Percentiles rank a stretch among this genome's conserved stretches.
Evolutionary conservation across 2,888 invertebrate genomes (phyloP).

Genomic region (Epirrhoe tristata): DNA sequence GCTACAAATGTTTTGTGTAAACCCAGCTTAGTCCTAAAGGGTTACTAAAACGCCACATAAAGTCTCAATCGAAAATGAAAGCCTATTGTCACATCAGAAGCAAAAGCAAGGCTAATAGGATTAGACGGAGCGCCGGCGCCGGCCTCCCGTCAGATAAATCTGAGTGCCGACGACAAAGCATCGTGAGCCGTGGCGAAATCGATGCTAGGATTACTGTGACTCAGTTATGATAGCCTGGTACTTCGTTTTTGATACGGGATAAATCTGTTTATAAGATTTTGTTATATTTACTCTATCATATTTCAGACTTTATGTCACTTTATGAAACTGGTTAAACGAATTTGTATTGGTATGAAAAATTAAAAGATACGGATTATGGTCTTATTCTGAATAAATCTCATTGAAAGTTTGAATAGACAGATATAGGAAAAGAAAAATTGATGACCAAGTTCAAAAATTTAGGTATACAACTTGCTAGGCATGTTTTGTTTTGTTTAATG

Average conservation of each 20-base stretch:
- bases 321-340: too few species aligned
- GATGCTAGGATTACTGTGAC: constrained; percentile 40
- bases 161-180: constrained; percentile 38
- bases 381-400: too few species aligned
- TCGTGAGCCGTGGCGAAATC: constrained; percentile 42
- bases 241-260: constrained; percentile 9
- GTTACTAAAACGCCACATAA: constrained; percentile 7
- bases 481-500: too few species aligned
- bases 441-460: too few species aligned
- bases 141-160: constrained; percentile 45
- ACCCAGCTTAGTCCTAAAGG: not conserved
- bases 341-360: too few species aligned
- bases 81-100: constrained; percentile 28
- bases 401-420: too few species aligned
- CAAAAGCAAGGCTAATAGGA: constrained; percentile 26
- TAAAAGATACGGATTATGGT: too few species aligned
- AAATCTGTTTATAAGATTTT: not conserved
- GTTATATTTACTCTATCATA: too few species aligned
- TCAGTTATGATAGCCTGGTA: constrained; percentile 43
- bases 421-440: too few species aligned
- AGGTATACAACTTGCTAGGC: too few species aligned
- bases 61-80: constrained; percentile 20
- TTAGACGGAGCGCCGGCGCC: constrained; percentile 40
- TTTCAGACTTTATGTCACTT: too few species aligned
- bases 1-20: not conserved